These are phyloP conservation scores for Andrena cerasifolii DNA, from an alignment of 1,140 invertebrate species.

Conservation along the genomic window DNA sequence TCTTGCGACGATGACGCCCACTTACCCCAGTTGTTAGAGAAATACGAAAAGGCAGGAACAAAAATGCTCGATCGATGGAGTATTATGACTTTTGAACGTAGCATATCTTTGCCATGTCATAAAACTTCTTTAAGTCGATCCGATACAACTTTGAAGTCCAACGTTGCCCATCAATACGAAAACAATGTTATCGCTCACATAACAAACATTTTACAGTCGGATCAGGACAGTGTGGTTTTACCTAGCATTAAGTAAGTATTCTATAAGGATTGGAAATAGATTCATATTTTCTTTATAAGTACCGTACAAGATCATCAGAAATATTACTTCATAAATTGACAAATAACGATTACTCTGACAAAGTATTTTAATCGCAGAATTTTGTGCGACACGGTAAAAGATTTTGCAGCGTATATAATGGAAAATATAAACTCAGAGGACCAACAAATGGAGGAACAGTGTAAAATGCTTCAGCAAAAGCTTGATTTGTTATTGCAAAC, in stretches of 20 bases:
- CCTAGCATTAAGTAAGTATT: conserved; percentile 88
- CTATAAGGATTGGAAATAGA: background rate
- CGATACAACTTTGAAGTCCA: conserved; percentile 79
- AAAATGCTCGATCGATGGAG: conserved; percentile 99
- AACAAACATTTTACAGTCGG: conserved; percentile 93
- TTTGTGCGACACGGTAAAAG: conserved; percentile 91
- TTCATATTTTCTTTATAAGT: no score
- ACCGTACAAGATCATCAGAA: no score
- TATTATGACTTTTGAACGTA: conserved; percentile 94
- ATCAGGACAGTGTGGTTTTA: conserved; percentile 89
- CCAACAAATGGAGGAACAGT: conserved; percentile 86
- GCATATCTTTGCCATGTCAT: conserved; percentile 84
- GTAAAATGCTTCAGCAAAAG: conserved; percentile 90
- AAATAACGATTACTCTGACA: background rate
- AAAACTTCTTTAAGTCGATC: conserved; percentile 84
- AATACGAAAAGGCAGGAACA: conserved; percentile 96
- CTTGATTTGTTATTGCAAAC: conserved; percentile 89
- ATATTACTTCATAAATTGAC: background rate
- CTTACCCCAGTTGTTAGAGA: conserved; percentile 94
- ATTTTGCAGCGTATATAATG: conserved; percentile 86
- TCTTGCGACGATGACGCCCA: conserved; percentile 98
- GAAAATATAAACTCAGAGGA: conserved; percentile 84
- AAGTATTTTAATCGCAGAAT: conserved; percentile 78
- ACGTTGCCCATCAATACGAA: conserved; percentile 88
- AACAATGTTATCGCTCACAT: conserved; percentile 91